Evolutionary conservation across 2,888 invertebrate genomes (phyloP).

Genomic region (Oeneis ivallda): DNA sequence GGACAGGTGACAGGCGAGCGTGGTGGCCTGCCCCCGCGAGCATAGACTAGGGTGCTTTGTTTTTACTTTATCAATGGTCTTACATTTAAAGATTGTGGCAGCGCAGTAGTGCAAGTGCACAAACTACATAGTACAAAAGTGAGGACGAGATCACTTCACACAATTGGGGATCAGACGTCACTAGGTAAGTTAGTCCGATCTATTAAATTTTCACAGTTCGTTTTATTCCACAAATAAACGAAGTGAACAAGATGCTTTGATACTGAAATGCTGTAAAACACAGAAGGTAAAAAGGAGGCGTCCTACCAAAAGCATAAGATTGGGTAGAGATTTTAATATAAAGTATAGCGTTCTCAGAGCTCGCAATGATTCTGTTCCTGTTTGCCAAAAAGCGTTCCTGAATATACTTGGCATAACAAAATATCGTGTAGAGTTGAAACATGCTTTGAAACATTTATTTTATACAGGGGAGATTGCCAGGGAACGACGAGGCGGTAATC

Average conservation of each 20-base stretch:
- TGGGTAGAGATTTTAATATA: background rate
- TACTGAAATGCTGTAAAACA: background rate
- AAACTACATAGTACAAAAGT: too few relatives aligned
- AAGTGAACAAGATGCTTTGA: background rate
- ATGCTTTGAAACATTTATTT: slow-evolving; percentile 8
- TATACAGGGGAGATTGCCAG: background rate
- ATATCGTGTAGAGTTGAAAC: background rate
- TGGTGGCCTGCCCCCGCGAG: too few relatives aligned
- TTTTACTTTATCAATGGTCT: too few relatives aligned
- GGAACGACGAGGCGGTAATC: background rate
- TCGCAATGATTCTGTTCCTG: background rate
- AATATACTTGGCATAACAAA: background rate
- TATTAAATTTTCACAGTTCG: too few relatives aligned
- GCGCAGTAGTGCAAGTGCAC: too few relatives aligned
- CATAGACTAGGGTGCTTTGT: too few relatives aligned
- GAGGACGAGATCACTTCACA: too few relatives aligned
- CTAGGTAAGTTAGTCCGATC: too few relatives aligned
- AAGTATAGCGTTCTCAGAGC: background rate
- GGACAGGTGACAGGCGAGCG: too few relatives aligned
- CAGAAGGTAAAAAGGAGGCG: background rate
- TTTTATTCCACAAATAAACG: background rate
- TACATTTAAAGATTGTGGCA: too few relatives aligned
- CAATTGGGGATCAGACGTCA: too few relatives aligned
- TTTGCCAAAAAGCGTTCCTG: background rate
- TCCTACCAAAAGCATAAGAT: background rate